Evolutionary conservation across 2,888 invertebrate species (phyloP), one percentile per base, ranked within the genome.

Genomic region (Drosophila austrosaltans): DNA sequence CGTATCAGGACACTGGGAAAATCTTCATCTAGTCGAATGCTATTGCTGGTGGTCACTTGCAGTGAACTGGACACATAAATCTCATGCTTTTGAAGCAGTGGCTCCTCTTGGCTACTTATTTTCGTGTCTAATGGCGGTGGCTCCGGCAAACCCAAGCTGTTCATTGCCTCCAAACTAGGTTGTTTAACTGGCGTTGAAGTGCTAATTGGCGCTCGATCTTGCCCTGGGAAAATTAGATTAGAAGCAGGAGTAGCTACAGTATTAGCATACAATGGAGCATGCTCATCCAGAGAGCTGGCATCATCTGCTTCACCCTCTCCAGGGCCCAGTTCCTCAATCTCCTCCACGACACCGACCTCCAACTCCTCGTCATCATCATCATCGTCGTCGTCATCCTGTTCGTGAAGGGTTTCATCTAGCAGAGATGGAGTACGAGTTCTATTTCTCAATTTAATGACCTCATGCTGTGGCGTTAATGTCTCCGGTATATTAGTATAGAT

Each of bases 401-500:
- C 92, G 16, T 88, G 82, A 53, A 91, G 77, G 63, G 91, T 90
- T 57, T 90, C 90, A 5, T 90, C 87, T 54, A 90, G 82, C 57
- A 89, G 66, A 6, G 90, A 85, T 0, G 88, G 85, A 82, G 64
- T 62, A 20, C 64, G 64, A 10, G 65, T 73, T 30, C 44, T 70
- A 12, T 57, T 66, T 0, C 91, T 67, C 66, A 92, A 82, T 68
- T 92, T 92, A 12, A 92, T 91, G 0, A 94, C 89, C 85, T 94
- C 94, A 76, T 94, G 95, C 82, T 94, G 94, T 0, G 94, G 95
- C 30, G 94, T 93, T 78, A 93, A 92, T 0, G 94, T 94, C 87
- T 95, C 95, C 0, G 94, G 94, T 0, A 94, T 94, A 72, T 95
- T 95, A 0, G 94, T 95, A 76, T 95, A 95, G 54, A 94, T 95